Percentiles rank a stretch among this genome's conserved stretches.
Evolutionary conservation across 1,140 invertebrate species (phyloP).

Genomic region (Drosophila tropicalis): DNA sequence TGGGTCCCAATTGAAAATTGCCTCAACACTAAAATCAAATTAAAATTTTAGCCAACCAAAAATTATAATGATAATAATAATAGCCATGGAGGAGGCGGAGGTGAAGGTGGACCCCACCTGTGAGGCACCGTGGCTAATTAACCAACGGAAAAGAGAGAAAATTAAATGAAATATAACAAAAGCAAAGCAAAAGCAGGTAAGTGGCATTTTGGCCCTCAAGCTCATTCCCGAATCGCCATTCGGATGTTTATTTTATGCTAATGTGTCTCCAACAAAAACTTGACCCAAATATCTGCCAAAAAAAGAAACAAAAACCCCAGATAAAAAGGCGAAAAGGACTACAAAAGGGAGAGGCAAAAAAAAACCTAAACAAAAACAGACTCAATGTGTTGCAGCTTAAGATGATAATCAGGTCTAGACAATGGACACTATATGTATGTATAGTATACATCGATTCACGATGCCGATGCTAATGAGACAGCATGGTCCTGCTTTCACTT

Average conservation of each 20-base stretch:
- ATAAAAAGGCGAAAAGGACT: background rate
- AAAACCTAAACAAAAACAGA: background rate
- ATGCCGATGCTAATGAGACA: background rate
- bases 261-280: constrained; percentile 21
- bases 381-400: constrained; percentile 22
- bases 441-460: constrained; percentile 2
- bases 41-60: constrained; percentile 33
- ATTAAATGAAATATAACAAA: background rate
- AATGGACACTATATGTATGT: constrained; percentile 13
- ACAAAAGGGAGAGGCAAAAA: background rate
- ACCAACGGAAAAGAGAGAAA: constrained; percentile 19
- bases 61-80: constrained; percentile 14
- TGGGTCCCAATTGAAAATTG: constrained; percentile 24
- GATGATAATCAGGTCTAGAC: constrained; percentile 39
- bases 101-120: constrained; percentile 32
- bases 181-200: constrained; percentile 24
- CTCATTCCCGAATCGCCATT: constrained; percentile 29
- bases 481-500: background rate
- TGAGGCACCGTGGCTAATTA: constrained; percentile 39
- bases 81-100: constrained; percentile 18
- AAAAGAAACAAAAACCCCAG: too few relatives aligned
- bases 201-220: constrained; percentile 22
- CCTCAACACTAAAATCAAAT: constrained; percentile 51
- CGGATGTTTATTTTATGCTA: constrained; percentile 53
- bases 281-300: constrained; percentile 28